phyloP scores from a whole-genome alignment of 2,797 vertebrate genomes.

The Saxicola maurus region DNA sequence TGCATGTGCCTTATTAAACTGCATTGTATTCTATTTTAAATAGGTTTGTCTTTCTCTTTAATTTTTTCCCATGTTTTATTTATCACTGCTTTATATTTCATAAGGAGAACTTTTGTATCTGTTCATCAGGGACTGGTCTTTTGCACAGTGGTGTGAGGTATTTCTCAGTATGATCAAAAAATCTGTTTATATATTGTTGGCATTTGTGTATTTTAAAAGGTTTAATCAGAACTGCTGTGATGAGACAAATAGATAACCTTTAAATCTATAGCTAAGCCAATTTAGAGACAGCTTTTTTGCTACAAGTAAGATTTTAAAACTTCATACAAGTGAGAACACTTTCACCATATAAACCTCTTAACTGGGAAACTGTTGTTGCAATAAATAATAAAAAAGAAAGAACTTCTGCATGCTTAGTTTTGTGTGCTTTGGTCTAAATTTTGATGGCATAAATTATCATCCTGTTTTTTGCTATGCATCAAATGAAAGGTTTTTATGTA shows the following conservation, averaged over 20 bases:
- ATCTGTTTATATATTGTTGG: background rate
- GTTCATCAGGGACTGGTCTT: background rate
- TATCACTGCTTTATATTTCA: conserved; percentile 1
- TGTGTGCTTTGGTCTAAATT: background rate
- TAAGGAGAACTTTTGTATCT: background rate
- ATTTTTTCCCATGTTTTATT: conserved; percentile 6
- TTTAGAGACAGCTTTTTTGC: background rate
- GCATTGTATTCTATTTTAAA: background rate
- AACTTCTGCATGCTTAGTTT: background rate
- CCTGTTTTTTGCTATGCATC: background rate
- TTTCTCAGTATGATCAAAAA: background rate
- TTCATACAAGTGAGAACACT: background rate
- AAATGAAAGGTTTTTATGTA: background rate
- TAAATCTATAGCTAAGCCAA: background rate
- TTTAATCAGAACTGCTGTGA: background rate
- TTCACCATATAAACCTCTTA: background rate
- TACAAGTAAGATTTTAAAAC: background rate
- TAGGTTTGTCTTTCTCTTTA: background rate
- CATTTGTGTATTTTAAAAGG: background rate
- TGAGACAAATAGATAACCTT: conserved; percentile 21
- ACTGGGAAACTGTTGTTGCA: background rate
- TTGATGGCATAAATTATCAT: background rate
- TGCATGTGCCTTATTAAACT: background rate
- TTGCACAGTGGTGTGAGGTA: background rate
- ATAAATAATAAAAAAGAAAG: background rate